phyloP scores from a whole-genome alignment of 2,113 vertebrate genomes.

The Oncorhynchus masou region DNA sequence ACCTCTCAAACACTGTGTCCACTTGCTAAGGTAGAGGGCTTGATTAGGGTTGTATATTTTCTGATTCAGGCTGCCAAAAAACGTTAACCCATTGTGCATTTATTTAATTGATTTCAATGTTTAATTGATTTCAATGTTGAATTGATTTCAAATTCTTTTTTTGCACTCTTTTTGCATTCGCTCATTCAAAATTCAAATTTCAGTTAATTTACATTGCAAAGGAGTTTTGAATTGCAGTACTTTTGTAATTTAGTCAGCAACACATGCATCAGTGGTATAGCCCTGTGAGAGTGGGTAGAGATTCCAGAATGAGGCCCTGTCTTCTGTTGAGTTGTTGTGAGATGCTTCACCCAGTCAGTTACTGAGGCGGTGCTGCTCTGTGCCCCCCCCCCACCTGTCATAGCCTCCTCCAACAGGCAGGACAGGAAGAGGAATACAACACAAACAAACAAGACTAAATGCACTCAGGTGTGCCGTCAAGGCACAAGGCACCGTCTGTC shows the following conservation, averaged over 20 bases:
- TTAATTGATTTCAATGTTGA: neutral
- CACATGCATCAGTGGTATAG: slow-evolving; percentile 30
- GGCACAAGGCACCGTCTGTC: slow-evolving; percentile 59
- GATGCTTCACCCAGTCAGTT: slow-evolving; percentile 36
- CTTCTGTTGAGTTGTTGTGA: slow-evolving; percentile 32
- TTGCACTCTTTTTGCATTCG: too few species aligned
- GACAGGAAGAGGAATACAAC: slow-evolving; percentile 50
- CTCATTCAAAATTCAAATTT: too few species aligned
- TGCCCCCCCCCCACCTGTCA: slow-evolving; percentile 57
- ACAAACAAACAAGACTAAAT: slow-evolving; percentile 60
- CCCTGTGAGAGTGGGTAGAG: slow-evolving; percentile 22
- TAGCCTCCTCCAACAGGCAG: slow-evolving; percentile 25
- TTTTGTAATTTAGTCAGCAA: slow-evolving; percentile 40
- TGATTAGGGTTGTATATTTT: neutral
- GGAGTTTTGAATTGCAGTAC: neutral
- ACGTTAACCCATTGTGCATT: neutral
- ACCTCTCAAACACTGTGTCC: slow-evolving; percentile 31
- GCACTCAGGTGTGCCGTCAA: slow-evolving; percentile 70
- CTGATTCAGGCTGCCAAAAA: slow-evolving; percentile 26
- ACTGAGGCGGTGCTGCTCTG: slow-evolving; percentile 50
- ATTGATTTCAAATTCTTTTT: neutral
- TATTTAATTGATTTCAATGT: neutral
- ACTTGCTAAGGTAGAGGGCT: slow-evolving; percentile 15
- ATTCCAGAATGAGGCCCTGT: slow-evolving; percentile 27
- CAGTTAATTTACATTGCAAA: neutral